Percentiles rank a stretch among this genome's conserved stretches.
These are phyloP conservation scores for Thinocorus orbignyianus DNA, from an alignment of 2,113 vertebrate genomes.

Conservation along the genomic window DNA sequence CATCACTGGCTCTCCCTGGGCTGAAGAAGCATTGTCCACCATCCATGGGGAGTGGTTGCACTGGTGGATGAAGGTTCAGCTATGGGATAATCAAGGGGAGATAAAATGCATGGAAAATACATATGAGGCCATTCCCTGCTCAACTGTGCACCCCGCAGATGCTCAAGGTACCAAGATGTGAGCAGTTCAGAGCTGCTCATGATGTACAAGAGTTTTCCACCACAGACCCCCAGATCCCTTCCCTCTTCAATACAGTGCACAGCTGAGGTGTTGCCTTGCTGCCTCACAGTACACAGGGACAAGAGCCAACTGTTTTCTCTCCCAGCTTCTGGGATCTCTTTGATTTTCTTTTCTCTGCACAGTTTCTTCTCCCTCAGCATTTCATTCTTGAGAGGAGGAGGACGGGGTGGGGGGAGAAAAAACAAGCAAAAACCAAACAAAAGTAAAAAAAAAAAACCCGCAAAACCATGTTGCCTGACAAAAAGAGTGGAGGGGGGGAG, in stretches of 20 bases:
- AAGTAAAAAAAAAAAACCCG: not conserved
- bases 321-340: not conserved
- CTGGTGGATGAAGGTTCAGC: not conserved
- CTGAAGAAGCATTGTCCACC: not conserved
- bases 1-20: not conserved
- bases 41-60: not conserved
- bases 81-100: not conserved
- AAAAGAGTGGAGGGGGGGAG: too few species aligned
- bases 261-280: not conserved
- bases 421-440: too few species aligned
- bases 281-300: not conserved
- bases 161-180: not conserved
- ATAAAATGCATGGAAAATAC: not conserved
- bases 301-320: accelerated
- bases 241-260: not conserved
- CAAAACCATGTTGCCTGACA: not conserved
- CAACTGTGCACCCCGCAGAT: not conserved
- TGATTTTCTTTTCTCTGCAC: not conserved
- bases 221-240: not conserved
- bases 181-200: not conserved
- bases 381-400: not conserved
- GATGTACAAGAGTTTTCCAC: not conserved
- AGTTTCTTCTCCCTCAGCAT: not conserved
- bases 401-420: too few species aligned
- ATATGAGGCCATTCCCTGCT: not conserved